A percentile compares a stretch with the other conserved stretches of the same genome.
Evolutionary conservation across 1,140 invertebrate genomes (phyloP).

Genomic region (Aphidius ervi): DNA sequence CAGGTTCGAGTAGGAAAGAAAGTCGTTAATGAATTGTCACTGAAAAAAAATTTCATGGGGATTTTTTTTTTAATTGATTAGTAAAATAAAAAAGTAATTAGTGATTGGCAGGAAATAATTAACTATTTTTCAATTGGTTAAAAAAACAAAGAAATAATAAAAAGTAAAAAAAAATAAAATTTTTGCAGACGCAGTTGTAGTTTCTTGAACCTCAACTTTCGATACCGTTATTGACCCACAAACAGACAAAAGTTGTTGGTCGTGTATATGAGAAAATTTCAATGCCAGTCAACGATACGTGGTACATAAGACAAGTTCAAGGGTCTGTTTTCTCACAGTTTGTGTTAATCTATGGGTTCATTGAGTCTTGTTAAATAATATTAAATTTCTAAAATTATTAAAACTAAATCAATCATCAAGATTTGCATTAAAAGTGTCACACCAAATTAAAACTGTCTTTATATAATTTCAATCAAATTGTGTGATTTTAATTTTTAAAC

Average conservation of each 20-base stretch:
- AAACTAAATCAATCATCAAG: no score
- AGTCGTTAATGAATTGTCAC: no score
- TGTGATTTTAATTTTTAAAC: neutral
- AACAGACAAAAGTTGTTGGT: conserved; percentile 44
- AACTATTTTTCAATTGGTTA: neutral
- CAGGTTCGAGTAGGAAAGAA: no score
- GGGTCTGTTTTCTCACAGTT: neutral
- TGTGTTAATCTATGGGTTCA: no score
- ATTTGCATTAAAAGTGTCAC: no score
- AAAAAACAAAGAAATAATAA: no score
- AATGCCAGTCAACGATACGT: conserved; percentile 38
- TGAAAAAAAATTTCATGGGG: neutral
- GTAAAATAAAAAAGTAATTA: neutral
- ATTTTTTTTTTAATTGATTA: neutral
- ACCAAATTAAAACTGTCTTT: no score
- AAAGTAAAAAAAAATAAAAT: neutral
- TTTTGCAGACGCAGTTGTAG: conserved; percentile 31
- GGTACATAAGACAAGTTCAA: conserved; percentile 25
- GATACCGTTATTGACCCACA: conserved; percentile 51
- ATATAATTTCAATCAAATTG: no score
- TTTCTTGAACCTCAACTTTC: conserved; percentile 47
- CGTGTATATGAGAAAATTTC: conserved; percentile 27
- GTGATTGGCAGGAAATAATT: neutral
- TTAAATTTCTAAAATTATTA: no score
- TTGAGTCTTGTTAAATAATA: no score